Percentiles rank a stretch among this genome's conserved stretches.
Conservation (phyloP, 2,888 invertebrate genomes). For the Heteromurus nitidus region DNA sequence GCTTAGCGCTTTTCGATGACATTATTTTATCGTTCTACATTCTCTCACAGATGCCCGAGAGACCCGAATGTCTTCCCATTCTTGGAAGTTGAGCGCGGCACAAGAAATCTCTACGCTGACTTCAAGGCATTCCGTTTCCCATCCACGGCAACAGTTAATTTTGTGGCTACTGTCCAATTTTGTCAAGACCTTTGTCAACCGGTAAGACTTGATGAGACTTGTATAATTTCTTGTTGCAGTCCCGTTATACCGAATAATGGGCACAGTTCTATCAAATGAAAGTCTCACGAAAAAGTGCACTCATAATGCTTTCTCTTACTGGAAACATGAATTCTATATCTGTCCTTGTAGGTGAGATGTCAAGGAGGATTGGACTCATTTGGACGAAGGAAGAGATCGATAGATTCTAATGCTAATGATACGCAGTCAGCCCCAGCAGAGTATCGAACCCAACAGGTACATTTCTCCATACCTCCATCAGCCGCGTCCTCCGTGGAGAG, state of each 20-base stretch:
- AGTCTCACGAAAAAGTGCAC: not conserved
- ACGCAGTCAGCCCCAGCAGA: slow-evolving; percentile 42
- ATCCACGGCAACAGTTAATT: slow-evolving; percentile 77
- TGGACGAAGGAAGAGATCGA: slow-evolving; percentile 74
- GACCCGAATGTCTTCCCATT: slow-evolving; percentile 77
- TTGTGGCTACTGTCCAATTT: slow-evolving; percentile 77
- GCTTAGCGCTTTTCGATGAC: not conserved
- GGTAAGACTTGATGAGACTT: slow-evolving; percentile 73
- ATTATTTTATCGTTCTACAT: not conserved
- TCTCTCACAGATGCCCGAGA: slow-evolving; percentile 75
- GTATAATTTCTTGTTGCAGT: not conserved
- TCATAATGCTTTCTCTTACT: too few species aligned
- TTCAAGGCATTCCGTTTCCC: slow-evolving; percentile 78
- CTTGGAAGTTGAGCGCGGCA: slow-evolving; percentile 75
- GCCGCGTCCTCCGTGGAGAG: too few species aligned
- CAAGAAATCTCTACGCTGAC: slow-evolving; percentile 75
- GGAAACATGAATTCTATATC: not conserved
- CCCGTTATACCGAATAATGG: not conserved
- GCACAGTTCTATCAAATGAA: not conserved
- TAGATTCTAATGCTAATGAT: slow-evolving; percentile 69
- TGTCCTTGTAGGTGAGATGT: slow-evolving; percentile 74
- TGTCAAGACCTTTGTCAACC: slow-evolving; percentile 77
- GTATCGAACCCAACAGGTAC: slow-evolving; percentile 63
- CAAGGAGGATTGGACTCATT: slow-evolving; percentile 75
- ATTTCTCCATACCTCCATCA: slow-evolving; percentile 67